Evolutionary conservation across 2,797 vertebrate genomes (phyloP).

Genomic region (Hippopotamyrus pictus): DNA sequence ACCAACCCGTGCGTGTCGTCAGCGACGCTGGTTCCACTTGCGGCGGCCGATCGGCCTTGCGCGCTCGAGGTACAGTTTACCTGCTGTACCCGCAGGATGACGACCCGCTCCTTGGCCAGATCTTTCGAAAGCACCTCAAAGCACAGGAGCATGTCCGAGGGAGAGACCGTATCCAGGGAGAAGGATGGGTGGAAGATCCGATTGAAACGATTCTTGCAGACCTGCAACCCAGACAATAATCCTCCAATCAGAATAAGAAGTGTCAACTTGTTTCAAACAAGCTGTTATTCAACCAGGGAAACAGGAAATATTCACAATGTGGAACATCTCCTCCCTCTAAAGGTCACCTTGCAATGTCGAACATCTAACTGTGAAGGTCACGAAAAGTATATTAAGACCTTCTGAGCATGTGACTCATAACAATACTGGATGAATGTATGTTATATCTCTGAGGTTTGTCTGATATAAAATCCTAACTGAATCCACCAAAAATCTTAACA

Average conservation of each 20-base stretch:
- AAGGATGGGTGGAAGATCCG: slow-evolving; percentile 78
- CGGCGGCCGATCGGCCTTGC: background rate
- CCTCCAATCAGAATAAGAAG: background rate
- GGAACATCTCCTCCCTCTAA: background rate
- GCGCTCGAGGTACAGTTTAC: slow-evolving; percentile 46
- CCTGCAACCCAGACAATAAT: slow-evolving; percentile 52
- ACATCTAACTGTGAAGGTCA: background rate
- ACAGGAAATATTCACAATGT: background rate
- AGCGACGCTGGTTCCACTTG: background rate
- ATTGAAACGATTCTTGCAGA: slow-evolving; percentile 82
- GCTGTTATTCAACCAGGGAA: background rate
- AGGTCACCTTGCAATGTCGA: background rate
- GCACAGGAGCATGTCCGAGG: slow-evolving; percentile 82
- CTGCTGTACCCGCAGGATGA: slow-evolving; percentile 87
- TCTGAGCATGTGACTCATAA: background rate
- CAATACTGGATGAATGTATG: background rate
- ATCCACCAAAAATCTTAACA: background rate
- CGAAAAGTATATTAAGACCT: background rate
- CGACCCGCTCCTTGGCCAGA: slow-evolving; percentile 83
- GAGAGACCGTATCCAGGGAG: slow-evolving; percentile 78
- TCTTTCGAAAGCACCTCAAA: slow-evolving; percentile 91
- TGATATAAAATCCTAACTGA: background rate
- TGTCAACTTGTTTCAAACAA: background rate
- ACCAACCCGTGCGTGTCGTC: background rate
- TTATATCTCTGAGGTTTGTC: background rate